Evolutionary conservation across 2,888 invertebrate genomes (phyloP).

Genomic region (Eupithecia subumbrata): DNA sequence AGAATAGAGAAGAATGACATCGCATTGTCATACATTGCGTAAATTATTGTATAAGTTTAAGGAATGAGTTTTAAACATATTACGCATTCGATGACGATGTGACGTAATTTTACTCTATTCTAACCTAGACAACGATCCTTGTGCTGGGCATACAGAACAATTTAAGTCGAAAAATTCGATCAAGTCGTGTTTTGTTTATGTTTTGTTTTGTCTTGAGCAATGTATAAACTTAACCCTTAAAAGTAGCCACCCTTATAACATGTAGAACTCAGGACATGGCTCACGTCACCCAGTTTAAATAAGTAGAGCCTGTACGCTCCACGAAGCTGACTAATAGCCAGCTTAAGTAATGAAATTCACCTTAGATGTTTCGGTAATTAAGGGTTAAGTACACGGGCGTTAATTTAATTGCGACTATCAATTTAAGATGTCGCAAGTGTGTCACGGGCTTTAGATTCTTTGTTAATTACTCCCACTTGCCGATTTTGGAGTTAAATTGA

Average conservation of each 20-base stretch:
- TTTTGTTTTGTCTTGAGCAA: not conserved
- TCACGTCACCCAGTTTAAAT: constrained; percentile 9
- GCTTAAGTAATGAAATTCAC: constrained; percentile 53
- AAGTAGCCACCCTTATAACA: not conserved
- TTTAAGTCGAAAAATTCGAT: not conserved
- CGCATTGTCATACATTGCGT: too few relatives aligned
- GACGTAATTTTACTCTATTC: too few relatives aligned
- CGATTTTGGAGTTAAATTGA: constrained; percentile 24
- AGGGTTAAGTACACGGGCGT: constrained; percentile 54
- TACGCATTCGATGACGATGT: too few relatives aligned
- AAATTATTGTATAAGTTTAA: too few relatives aligned
- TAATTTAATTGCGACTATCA: constrained; percentile 56
- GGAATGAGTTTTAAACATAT: too few relatives aligned
- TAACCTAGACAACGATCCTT: too few relatives aligned
- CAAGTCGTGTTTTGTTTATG: not conserved
- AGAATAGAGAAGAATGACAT: too few relatives aligned
- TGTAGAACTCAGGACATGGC: not conserved
- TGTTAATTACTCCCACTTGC: constrained; percentile 21
- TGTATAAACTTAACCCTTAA: not conserved
- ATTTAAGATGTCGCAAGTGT: constrained; percentile 47
- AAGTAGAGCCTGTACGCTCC: constrained; percentile 3
- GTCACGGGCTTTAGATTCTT: constrained; percentile 42
- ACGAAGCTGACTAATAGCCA: constrained; percentile 21
- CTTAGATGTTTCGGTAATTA: constrained; percentile 57
- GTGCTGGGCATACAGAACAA: too few relatives aligned